Base-by-base conservation (phyloP, 2,113 vertebrate genomes). In the Coreoperca whiteheadi region DNA sequence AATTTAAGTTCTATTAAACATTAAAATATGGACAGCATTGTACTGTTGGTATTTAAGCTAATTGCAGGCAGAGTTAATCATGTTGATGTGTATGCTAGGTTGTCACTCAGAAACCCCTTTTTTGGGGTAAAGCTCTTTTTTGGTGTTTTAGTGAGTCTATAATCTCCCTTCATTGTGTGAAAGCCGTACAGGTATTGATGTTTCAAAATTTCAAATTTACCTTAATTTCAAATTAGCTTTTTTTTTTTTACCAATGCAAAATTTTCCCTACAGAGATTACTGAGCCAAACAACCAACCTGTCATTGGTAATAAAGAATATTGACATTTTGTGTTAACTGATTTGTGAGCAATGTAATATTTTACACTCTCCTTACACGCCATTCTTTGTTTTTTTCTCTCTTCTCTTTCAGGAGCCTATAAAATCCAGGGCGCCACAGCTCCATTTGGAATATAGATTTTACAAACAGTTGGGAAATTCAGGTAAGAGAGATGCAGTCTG, bases 401-500 rank as follows among this genome's bases (percentile, higher is more conserved):
- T 84, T 90, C 14, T 82, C 56, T 93, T 92, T 65, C 59, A 99
- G 98, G 98, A 99, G 95, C 98, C 98, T 77, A 98, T 99, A 83
- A 99, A 99, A 91, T 99, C 98, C 67, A 96, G 98, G 84, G 98
- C 98, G 4, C 98, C 98, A 0, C 98, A 99, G 92, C 96, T 99
- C 81, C 98, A 99, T 92, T 95, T 99, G 95, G 98, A 99, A 88
- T 99, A 99, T 89, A 97, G 98, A 73, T 99, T 99, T 96, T 99
- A 99, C 96, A 99, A 99, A 92, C 98, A 99, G 95, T 96, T 99
- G 72, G 97, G 97, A 92, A 97, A 96, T 88, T 95, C 98, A 96
- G 98, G 98, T 99, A 96, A 20, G 94, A 72, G 32, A 37, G 4
- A 72, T 21, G 1, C 41, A 20, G 6, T 2, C 16, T 53, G 37